These are phyloP conservation scores for Chaenodraco wilsoni DNA, from an alignment of 2,797 vertebrate genomes.

Conservation along the genomic window DNA sequence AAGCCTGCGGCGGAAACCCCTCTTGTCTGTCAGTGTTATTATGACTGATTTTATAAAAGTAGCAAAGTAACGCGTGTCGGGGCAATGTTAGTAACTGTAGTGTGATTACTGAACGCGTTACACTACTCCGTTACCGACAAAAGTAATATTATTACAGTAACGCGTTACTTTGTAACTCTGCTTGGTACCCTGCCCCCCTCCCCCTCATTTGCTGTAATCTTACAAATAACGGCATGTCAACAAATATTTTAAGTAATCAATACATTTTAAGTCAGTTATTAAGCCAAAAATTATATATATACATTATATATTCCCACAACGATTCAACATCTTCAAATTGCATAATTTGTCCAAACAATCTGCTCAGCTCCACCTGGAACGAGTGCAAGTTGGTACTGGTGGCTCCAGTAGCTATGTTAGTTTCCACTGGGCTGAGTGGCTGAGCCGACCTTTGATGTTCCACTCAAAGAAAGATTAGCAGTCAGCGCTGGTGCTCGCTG, in stretches of 20 bases:
- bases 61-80: no score
- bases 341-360: background rate
- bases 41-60: no score
- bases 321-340: background rate
- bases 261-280: background rate
- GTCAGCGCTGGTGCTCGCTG: slow-evolving; percentile 70
- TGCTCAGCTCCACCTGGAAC: slow-evolving; percentile 57
- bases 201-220: background rate
- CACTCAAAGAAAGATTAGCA: slow-evolving; percentile 84
- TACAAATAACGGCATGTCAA: background rate
- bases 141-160: no score
- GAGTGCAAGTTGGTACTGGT: slow-evolving; percentile 88
- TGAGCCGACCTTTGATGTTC: slow-evolving; percentile 89
- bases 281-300: no score
- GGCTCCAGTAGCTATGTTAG: slow-evolving; percentile 86
- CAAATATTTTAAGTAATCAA: background rate
- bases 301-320: background rate
- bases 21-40: no score
- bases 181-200: no score
- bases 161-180: no score
- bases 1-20: no score
- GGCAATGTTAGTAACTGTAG: no score
- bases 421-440: slow-evolving; percentile 89
- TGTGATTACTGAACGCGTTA: no score
- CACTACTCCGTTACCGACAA: no score